Evolutionary conservation across 2,888 invertebrate species (phyloP), one percentile per base, ranked within the genome.

Genomic region (Ctenicera cuprea): DNA sequence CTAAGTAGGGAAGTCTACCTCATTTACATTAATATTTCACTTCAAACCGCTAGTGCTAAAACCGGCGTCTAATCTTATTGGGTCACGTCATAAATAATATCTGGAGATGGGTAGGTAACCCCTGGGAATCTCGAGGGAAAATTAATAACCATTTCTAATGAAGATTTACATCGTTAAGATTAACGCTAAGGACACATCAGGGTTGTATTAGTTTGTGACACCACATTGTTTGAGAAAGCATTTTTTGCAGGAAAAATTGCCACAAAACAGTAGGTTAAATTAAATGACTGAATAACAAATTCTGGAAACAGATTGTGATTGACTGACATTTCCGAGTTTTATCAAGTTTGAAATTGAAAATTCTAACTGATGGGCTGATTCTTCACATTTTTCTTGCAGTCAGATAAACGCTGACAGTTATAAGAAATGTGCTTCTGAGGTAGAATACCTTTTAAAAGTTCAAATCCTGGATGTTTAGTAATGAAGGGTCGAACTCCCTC

Each of bases 21-120:
- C 26, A 54, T 54, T 54, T 54, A 26, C 54, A 54, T 54, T 54
- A 54, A 54, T 54, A 54, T 30, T 54, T 54, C 54, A 54, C 54
- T 54, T 54, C 54, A 54, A 52, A 54, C 54, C 54, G 54, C 54
- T 30, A 30, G 54, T 54, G 54, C 54, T 54, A 54, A 54, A 54
- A 30, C 54, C 54, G 54, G 30, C 30, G 33, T 54, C 54, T 54
- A 54, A 54, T 54, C 54, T 54, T 54, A 54, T 54, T 54, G 33
- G 54, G 54, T 54, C 54, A 54, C 30, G 54, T 30, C 54, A 33
- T 54, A 30, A 30, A 54, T 54, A 54, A 54, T 54, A 30, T 54
- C 54, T 54, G 14, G 54, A 54, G 22, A 54, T 54, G 30, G 33
- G 54, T 54, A 54, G 30, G 54, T 14, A 54, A 20, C 54, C 30